Conservation (phyloP, 2,113 vertebrate genomes). For the Hypocryptadius cinnamomeus region DNA sequence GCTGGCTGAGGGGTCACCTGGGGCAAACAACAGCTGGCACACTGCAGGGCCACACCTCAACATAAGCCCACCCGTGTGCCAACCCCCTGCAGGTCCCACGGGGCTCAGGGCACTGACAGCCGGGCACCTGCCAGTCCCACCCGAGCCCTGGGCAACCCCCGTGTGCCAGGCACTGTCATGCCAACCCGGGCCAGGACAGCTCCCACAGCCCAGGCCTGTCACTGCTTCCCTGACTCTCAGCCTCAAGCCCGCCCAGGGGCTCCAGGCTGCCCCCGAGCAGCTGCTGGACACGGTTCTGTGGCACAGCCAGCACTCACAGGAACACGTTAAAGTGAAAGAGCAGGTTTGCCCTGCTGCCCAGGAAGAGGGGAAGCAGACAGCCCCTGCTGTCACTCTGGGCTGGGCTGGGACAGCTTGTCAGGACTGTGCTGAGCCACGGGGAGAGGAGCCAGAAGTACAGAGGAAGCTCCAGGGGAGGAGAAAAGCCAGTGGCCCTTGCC, state of each 20-base stretch:
- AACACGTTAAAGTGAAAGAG: background rate
- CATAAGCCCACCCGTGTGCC: accelerated
- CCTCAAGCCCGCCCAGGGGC: background rate
- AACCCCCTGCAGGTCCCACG: background rate
- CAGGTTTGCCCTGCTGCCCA: background rate
- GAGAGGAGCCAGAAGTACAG: background rate
- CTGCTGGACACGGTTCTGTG: accelerated
- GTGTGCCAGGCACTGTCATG: accelerated
- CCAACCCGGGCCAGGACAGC: background rate
- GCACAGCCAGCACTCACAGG: background rate
- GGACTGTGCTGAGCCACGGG: background rate
- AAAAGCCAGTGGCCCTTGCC: background rate
- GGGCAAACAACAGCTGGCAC: background rate
- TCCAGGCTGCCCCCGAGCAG: background rate
- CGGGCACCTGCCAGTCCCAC: accelerated
- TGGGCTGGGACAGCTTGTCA: background rate
- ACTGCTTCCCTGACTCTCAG: accelerated
- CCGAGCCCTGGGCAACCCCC: background rate
- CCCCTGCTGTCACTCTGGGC: background rate
- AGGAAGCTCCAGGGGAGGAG: background rate
- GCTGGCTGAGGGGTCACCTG: background rate
- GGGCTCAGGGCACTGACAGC: background rate
- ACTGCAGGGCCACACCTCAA: accelerated
- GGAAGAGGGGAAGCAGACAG: background rate
- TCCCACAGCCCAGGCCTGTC: background rate